These are phyloP conservation scores for Lemur catta DNA, from an alignment of 2,797 vertebrate genomes.

Conservation along the genomic window DNA sequence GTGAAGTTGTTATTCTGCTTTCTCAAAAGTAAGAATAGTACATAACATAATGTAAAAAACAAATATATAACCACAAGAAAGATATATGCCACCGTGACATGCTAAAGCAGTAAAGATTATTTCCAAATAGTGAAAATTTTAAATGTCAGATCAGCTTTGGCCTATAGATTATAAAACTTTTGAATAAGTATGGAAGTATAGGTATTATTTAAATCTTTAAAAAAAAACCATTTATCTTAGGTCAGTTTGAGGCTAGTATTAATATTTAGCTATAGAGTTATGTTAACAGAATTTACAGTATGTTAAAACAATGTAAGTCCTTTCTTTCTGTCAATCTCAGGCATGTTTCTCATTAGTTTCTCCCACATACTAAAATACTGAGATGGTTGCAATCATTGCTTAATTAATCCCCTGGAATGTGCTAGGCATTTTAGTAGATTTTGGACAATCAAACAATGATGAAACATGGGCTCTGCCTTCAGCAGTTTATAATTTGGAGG, in stretches of 20 bases:
- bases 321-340: background rate
- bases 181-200: background rate
- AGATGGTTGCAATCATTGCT: background rate
- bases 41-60: background rate
- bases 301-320: background rate
- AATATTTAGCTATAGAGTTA: background rate
- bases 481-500: background rate
- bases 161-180: background rate
- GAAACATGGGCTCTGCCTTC: background rate
- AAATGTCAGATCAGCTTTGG: constrained; percentile 42
- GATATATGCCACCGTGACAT: background rate
- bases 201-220: background rate
- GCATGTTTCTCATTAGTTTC: background rate
- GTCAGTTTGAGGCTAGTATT: constrained; percentile 9
- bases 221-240: background rate
- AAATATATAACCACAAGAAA: background rate
- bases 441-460: background rate
- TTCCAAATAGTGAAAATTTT: constrained; percentile 12
- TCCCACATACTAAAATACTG: background rate
- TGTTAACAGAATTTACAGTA: background rate
- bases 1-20: background rate
- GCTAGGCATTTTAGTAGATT: background rate
- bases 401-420: background rate
- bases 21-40: background rate
- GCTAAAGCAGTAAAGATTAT: constrained; percentile 33